Evolutionary conservation across 2,888 invertebrate genomes (phyloP), one percentile per base, ranked within the genome.

Genomic region (Lithosia quadra): DNA sequence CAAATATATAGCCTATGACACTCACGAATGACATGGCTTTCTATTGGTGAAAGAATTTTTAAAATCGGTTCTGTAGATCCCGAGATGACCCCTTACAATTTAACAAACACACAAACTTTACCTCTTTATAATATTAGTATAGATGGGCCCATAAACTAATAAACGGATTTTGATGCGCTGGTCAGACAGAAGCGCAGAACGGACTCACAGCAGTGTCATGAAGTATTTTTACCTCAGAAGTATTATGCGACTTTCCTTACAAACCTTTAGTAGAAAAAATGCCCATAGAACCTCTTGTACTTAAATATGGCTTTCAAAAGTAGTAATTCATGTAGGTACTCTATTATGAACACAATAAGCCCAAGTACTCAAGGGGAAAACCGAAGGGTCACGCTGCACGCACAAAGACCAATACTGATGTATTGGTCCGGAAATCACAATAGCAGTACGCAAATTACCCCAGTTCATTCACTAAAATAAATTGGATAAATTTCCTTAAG

Each of bases 391-490:
- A 69, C 67, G 49, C 8, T 49, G n/a, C 18, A 49, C 18, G 64
- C 74, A 82, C 78, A 82, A 80, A 81, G 74, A 76, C 75, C 69
- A 56, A 74, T 72, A 72, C 73, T 77, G 73, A 74, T 74, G 72
- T 81, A 79, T 79, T 81, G 70, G 77, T 75, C 73, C 80, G 82
- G 80, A 80, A 77, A 79, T 79, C 79, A 79, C 79, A 81, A 81
- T 79, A 73, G 79, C 73, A 72, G 71, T 69, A 79, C 72, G 76
- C 79, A 79, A 80, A 80, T 81, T 79, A 81, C 73, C 81, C 72
- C 56, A 69, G 79, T 63, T 73, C 73, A 68, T 70, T 74, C 63
- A 63, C 66, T 71, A 74, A 75, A 76, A 81, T 81, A 74, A 76
- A 76, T 79, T 79, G 64, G 76, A 71, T 74, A 28, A 67, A 81